Evolutionary conservation across 1,140 invertebrate species (phyloP).

Genomic region (Vanessa tameamea): DNA sequence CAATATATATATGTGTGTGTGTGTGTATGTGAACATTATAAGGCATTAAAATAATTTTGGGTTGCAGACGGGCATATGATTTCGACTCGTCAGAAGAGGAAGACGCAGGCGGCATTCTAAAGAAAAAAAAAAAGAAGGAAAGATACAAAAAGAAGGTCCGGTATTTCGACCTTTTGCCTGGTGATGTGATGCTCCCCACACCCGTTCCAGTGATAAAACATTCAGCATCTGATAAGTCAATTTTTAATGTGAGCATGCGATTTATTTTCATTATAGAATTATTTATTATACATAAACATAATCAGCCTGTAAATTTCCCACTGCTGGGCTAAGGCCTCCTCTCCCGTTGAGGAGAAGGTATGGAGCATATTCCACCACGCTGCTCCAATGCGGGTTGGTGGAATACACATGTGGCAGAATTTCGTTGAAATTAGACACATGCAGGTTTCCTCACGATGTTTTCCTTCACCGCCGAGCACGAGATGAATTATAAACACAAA

Average conservation of each 20-base stretch:
- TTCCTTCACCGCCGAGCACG: too few relatives aligned
- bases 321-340: too few relatives aligned
- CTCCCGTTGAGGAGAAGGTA: too few relatives aligned
- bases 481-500: too few relatives aligned
- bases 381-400: too few relatives aligned
- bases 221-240: constrained; percentile 58
- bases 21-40: background rate
- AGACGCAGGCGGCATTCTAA: constrained; percentile 43
- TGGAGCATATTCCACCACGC: too few relatives aligned
- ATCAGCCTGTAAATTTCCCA: too few relatives aligned
- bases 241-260: constrained; percentile 59
- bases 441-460: too few relatives aligned
- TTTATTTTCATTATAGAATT: background rate
- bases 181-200: constrained; percentile 57
- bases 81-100: constrained; percentile 52
- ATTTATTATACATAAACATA: too few relatives aligned
- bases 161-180: constrained; percentile 59
- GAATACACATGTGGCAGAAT: too few relatives aligned
- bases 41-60: background rate
- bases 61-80: constrained; percentile 39
- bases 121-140: constrained; percentile 34
- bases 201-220: constrained; percentile 61
- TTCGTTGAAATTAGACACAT: too few relatives aligned
- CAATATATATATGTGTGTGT: too few relatives aligned
- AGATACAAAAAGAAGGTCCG: constrained; percentile 58